Evolutionary conservation across 2,113 vertebrate genomes (phyloP), one percentile per base, ranked within the genome.

Genomic region (Motacilla alba): DNA sequence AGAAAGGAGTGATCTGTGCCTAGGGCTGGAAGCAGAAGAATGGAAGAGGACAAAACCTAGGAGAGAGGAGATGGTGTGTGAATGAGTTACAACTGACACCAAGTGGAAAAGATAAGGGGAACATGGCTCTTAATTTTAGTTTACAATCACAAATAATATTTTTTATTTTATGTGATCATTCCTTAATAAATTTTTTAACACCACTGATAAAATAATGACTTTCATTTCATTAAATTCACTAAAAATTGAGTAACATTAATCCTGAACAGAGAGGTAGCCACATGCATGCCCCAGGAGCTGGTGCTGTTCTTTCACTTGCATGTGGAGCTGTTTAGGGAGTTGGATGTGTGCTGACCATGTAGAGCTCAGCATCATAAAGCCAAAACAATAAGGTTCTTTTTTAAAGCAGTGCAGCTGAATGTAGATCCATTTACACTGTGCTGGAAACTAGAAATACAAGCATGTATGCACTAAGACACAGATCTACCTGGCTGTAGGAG

Each of bases 271-370:
- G 22, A 46, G 16, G 9, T 31, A 64, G 8, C 10, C 12, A 14
- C 9, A 33, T 1, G 1, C 15, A 24, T 1, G 2, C 1, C 11
- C 15, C 43, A 82, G 52, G 28, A 58, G 27, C 21, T 0, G 2
- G 33, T 81, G 37, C 13, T 69, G 28, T 77, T 24, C 30, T 84
- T 78, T 16, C 30, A 22, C 37, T 75, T 82, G n/a, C 10, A 41
- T 8, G 4, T 64, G 70, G 22, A 76, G 6, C 3, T 89, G 27
- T 33, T 14, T 72, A 43, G 37, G 47, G 22, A 67, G 15, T 5
- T 70, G 9, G 47, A 74, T 6, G 2, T 1, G 2, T 49, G 12
- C 35, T 84, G 30, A 13, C 21, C 0, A 0, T 68, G 39, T 55
- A 18, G 43, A 17, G 6, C 24, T 83, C 49, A 62, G 35, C 53